Evolutionary conservation across 2,113 vertebrate species (phyloP).

Genomic region (Pongo abelii): DNA sequence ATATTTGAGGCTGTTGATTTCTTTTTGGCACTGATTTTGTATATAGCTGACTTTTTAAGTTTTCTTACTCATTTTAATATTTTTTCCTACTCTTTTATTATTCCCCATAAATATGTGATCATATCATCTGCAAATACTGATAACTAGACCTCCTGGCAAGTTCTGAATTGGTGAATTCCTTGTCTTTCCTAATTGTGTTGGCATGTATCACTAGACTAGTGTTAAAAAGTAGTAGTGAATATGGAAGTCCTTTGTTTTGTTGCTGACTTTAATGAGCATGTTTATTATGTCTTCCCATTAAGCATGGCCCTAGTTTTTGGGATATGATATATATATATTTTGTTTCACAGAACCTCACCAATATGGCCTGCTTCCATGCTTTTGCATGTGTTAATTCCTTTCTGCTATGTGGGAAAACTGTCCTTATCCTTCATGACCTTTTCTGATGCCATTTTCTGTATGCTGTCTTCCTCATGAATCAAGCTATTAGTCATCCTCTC

Average conservation of each 20-base stretch:
- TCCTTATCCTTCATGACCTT: background rate
- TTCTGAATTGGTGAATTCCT: background rate
- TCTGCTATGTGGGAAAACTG: background rate
- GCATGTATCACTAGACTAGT: background rate
- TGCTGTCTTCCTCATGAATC: background rate
- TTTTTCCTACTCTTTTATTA: background rate
- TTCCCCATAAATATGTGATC: background rate
- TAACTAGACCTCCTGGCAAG: background rate
- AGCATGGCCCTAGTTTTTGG: background rate
- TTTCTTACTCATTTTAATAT: background rate
- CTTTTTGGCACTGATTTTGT: background rate
- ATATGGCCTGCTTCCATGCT: background rate
- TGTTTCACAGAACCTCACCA: background rate
- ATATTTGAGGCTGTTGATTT: background rate
- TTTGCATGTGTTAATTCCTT: background rate
- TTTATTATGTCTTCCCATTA: background rate
- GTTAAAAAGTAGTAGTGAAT: background rate
- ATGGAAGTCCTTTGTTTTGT: background rate
- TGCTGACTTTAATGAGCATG: background rate
- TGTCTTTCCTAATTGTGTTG: background rate
- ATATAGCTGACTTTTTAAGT: background rate
- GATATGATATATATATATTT: background rate
- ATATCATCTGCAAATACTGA: background rate
- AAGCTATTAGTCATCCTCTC: background rate
- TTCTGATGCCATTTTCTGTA: background rate